A percentile compares a stretch with the other conserved stretches of the same genome.
Conservation (phyloP, 2,113 vertebrate species). For the Gallinago media region DNA sequence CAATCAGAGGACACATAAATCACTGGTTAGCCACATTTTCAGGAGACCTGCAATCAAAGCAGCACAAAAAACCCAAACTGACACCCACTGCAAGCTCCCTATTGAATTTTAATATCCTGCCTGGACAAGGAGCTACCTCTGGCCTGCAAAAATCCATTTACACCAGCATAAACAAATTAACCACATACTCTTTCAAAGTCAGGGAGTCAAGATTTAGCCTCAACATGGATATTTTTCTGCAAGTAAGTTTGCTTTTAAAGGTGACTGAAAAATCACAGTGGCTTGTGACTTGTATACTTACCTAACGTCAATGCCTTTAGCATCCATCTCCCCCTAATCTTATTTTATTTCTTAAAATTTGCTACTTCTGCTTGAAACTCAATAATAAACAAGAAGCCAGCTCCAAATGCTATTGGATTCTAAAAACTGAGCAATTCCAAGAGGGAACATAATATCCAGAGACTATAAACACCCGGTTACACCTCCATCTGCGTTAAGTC, state of each 20-base stretch:
- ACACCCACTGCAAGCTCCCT: not conserved
- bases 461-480: not conserved
- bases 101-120: not conserved
- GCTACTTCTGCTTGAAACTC: not conserved
- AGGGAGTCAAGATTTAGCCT: not conserved
- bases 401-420: not conserved
- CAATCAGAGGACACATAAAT: conserved; percentile 12
- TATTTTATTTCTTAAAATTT: not conserved
- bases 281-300: not conserved
- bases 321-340: not conserved
- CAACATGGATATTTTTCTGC: not conserved
- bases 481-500: not conserved
- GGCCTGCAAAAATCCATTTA: not conserved
- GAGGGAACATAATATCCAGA: not conserved
- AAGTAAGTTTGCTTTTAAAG: not conserved
- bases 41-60: not conserved
- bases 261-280: not conserved
- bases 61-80: not conserved
- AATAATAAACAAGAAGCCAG: not conserved
- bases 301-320: not conserved
- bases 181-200: not conserved
- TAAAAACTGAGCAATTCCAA: not conserved
- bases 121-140: not conserved
- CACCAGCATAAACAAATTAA: not conserved
- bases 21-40: not conserved